Percentiles rank a stretch among this genome's conserved stretches.
These are phyloP conservation scores for Gallinago undulata DNA, from an alignment of 2,113 vertebrate genomes.

Conservation along the genomic window DNA sequence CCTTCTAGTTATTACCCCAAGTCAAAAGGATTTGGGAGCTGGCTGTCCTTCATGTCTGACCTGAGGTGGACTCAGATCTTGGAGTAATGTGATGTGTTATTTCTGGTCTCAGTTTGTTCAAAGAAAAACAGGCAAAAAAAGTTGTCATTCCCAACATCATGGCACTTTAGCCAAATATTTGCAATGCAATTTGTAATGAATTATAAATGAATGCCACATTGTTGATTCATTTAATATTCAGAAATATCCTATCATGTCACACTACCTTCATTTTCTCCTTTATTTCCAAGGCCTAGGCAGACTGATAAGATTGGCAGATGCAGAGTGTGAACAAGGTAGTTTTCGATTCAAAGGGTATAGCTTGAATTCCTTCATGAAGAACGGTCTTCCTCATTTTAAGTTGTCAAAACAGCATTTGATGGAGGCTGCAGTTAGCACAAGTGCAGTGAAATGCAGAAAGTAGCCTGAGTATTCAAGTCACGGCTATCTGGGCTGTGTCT, in stretches of 20 bases:
- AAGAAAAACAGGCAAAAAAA: not conserved
- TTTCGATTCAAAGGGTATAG: not conserved
- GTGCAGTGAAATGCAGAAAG: not conserved
- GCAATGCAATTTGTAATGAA: not conserved
- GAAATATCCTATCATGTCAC: not conserved
- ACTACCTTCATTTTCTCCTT: not conserved
- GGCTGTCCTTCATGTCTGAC: not conserved
- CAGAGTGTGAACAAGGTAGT: not conserved
- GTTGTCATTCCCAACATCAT: not conserved
- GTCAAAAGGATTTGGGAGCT: not conserved
- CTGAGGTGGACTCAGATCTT: fast-evolving
- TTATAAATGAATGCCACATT: not conserved
- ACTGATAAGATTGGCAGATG: not conserved
- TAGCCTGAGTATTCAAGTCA: fast-evolving
- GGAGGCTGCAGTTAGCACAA: not conserved
- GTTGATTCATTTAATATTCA: not conserved
- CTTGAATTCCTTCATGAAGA: not conserved
- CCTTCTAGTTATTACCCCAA: not conserved
- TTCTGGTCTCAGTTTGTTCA: not conserved
- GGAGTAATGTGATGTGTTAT: not conserved
- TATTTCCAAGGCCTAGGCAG: not conserved
- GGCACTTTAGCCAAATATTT: not conserved
- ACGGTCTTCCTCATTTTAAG: not conserved
- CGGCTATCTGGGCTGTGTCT: not conserved
- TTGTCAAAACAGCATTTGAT: not conserved